Percentiles rank a stretch among this genome's conserved stretches.
phyloP scores from a whole-genome alignment of 2,888 invertebrate genomes.

The Harpalus rubripes region DNA sequence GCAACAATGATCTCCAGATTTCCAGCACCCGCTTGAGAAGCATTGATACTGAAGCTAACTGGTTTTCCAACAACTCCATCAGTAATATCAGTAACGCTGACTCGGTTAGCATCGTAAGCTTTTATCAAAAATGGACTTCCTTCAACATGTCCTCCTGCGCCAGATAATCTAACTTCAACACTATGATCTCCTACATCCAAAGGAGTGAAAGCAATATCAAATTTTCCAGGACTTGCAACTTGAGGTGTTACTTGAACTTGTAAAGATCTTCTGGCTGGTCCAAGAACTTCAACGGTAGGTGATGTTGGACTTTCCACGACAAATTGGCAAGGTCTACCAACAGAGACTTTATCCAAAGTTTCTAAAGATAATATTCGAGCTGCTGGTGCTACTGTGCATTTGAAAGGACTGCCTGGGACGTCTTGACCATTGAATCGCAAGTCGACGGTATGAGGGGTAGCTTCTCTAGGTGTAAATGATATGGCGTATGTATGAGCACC shows the following conservation, averaged over 20 bases:
- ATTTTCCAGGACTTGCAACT: slow-evolving; percentile 77
- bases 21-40: slow-evolving; percentile 91
- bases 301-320: slow-evolving; percentile 91
- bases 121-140: slow-evolving; percentile 97
- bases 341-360: slow-evolving; percentile 93
- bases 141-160: slow-evolving; percentile 86
- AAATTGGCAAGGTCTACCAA: slow-evolving; percentile 91
- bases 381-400: slow-evolving; percentile 88
- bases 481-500: slow-evolving; percentile 98
- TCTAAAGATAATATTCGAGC: slow-evolving; percentile 92
- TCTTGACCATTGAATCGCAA: slow-evolving; percentile 97
- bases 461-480: slow-evolving; percentile 96
- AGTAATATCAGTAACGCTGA: slow-evolving; percentile 96
- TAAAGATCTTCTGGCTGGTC: slow-evolving; percentile 86
- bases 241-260: slow-evolving; percentile 81
- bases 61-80: slow-evolving; percentile 95
- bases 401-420: slow-evolving; percentile 94
- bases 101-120: slow-evolving; percentile 96
- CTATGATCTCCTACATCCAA: slow-evolving; percentile 96
- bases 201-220: slow-evolving; percentile 84
- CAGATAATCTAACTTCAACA: slow-evolving; percentile 87
- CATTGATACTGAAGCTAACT: slow-evolving; percentile 95
- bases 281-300: slow-evolving; percentile 89
- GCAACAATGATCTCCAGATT: slow-evolving; percentile 98
- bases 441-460: slow-evolving; percentile 95